Conservation (phyloP, 1,140 invertebrate species). For the Cyclina sinensis region DNA sequence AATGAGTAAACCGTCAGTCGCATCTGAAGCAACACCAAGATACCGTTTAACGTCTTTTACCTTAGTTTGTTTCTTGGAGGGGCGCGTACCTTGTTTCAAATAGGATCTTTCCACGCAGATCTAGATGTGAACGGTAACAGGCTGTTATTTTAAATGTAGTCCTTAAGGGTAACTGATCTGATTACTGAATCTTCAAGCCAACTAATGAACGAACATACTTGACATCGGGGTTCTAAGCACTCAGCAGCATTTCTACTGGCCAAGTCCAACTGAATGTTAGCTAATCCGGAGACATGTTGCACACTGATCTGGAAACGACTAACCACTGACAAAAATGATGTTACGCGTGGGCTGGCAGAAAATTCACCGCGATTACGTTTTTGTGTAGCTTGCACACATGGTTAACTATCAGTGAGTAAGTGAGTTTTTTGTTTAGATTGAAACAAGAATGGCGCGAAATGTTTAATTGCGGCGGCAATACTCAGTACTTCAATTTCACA, state of each 20-base stretch:
- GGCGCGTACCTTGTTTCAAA: conserved; percentile 61
- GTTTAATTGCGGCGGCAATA: conserved; percentile 22
- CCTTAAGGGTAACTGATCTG: background rate
- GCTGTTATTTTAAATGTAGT: conserved; percentile 34
- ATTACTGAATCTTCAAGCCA: conserved; percentile 25
- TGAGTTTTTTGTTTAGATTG: conserved; percentile 10
- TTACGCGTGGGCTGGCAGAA: conserved; percentile 62
- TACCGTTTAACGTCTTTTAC: conserved; percentile 69
- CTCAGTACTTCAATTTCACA: conserved; percentile 23
- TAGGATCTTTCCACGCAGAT: conserved; percentile 63
- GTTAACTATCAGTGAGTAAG: conserved; percentile 64
- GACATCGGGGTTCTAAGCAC: conserved; percentile 41
- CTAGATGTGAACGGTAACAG: conserved; percentile 64
- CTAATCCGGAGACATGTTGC: background rate
- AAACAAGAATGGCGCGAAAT: conserved; percentile 57
- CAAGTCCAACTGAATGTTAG: conserved; percentile 24
- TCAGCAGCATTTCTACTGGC: conserved; percentile 21
- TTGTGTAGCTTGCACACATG: conserved; percentile 66
- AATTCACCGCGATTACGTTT: conserved; percentile 70
- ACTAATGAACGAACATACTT: conserved; percentile 53
- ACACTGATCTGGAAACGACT: conserved; percentile 19
- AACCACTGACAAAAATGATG: conserved; percentile 60
- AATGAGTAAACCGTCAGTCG: conserved; percentile 66
- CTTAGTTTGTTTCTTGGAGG: conserved; percentile 66
- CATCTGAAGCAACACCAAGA: conserved; percentile 55